phyloP scores from a whole-genome alignment of 2,888 invertebrate species.

The Gastrophysa polygoni region DNA sequence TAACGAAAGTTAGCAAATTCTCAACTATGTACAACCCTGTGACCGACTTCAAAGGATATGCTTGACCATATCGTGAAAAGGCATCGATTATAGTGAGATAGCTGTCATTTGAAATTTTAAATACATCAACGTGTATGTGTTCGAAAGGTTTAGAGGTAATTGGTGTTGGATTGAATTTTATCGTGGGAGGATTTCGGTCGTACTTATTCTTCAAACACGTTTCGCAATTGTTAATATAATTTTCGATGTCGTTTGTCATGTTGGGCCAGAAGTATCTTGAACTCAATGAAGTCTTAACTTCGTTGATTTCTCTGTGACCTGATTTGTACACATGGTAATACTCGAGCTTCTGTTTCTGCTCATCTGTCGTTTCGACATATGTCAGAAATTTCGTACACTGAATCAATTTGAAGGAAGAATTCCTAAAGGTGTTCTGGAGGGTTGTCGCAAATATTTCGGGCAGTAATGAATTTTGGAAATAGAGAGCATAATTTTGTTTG shows the following conservation, averaged over 20 bases:
- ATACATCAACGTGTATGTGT: background rate
- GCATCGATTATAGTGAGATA: constrained; percentile 14
- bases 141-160: background rate
- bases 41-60: constrained; percentile 9
- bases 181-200: constrained; percentile 19
- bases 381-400: no score
- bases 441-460: no score
- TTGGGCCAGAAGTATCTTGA: constrained; percentile 27
- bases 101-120: background rate
- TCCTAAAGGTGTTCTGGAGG: no score
- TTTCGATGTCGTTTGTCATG: constrained; percentile 22
- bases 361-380: no score
- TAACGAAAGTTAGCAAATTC: constrained; percentile 10
- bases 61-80: constrained; percentile 18
- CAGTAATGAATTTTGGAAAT: no score
- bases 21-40: constrained; percentile 5
- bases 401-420: no score
- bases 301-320: no score
- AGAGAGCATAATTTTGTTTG: no score
- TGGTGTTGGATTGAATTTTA: constrained; percentile 14
- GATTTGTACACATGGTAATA: no score
- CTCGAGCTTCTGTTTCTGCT: no score
- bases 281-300: no score
- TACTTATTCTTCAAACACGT: constrained; percentile 20
- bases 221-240: constrained; percentile 22